These are phyloP conservation scores for Aproaerema taeniolella DNA, from an alignment of 2,888 invertebrate genomes.

Conservation along the genomic window DNA sequence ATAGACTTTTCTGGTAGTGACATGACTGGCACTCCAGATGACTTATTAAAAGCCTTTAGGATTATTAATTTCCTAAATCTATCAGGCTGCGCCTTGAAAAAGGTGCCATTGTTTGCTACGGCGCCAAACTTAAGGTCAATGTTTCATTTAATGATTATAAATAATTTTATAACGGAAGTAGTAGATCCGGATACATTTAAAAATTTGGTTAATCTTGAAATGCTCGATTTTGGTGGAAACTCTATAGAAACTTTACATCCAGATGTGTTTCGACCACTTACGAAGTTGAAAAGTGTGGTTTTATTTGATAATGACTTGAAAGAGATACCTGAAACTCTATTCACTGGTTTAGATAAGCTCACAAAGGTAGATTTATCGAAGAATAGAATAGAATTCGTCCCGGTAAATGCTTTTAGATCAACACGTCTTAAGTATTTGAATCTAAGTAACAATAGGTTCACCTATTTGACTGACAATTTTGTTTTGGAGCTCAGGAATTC, in stretches of 20 bases:
- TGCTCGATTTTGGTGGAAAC: constrained; percentile 47
- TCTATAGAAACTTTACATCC: constrained; percentile 38
- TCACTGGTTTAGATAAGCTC: constrained; percentile 38
- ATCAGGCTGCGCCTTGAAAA: constrained; percentile 37
- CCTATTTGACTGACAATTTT: constrained; percentile 55
- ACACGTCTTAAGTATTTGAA: constrained; percentile 48
- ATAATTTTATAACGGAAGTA: constrained; percentile 43
- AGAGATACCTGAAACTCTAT: constrained; percentile 41
- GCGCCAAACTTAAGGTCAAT: constrained; percentile 42
- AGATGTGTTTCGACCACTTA: constrained; percentile 41
- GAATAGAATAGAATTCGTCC: constrained; percentile 44
- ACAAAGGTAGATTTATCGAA: constrained; percentile 45
- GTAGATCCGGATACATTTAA: constrained; percentile 30
- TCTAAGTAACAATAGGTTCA: constrained; percentile 48
- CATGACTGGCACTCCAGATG: constrained; percentile 36
- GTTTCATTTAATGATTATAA: constrained; percentile 41
- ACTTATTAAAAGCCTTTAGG: constrained; percentile 32
- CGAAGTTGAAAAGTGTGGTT: constrained; percentile 39
- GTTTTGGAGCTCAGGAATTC: constrained; percentile 49
- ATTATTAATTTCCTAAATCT: constrained; percentile 37
- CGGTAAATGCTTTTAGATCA: constrained; percentile 46
- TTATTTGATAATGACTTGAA: constrained; percentile 47
- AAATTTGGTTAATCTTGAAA: constrained; percentile 41
- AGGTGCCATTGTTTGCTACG: constrained; percentile 44
- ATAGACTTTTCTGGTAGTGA: constrained; percentile 48